Evolutionary conservation across 2,113 vertebrate genomes (phyloP).

Genomic region (Oncorhynchus mykiss): DNA sequence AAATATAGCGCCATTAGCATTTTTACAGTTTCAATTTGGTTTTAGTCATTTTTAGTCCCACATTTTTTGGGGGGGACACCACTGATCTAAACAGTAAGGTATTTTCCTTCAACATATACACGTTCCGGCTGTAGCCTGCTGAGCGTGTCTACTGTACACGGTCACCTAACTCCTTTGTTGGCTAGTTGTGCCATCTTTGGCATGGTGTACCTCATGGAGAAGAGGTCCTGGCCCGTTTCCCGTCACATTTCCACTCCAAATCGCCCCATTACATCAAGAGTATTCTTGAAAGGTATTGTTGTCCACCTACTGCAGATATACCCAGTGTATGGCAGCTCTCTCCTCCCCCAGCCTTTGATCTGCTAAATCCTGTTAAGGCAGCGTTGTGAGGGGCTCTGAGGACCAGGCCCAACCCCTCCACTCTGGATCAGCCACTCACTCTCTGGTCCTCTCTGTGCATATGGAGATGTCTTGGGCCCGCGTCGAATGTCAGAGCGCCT

Average conservation of each 20-base stretch:
- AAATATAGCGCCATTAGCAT: too few relatives aligned
- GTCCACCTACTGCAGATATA: neutral
- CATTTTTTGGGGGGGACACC: too few relatives aligned
- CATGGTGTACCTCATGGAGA: neutral
- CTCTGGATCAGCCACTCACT: neutral
- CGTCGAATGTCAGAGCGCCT: neutral
- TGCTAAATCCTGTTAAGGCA: conserved; percentile 9
- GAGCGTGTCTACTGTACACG: too few relatives aligned
- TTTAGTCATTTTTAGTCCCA: too few relatives aligned
- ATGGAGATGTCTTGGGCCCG: neutral
- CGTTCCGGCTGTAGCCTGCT: too few relatives aligned
- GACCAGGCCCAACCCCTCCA: neutral
- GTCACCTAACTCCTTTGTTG: neutral
- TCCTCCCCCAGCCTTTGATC: conserved; percentile 1
- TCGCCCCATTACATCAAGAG: neutral
- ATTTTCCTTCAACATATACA: too few relatives aligned
- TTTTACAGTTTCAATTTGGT: too few relatives aligned
- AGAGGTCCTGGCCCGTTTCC: neutral
- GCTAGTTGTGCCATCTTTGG: neutral
- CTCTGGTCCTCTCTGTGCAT: neutral
- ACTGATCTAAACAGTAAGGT: too few relatives aligned
- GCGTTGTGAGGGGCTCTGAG: neutral
- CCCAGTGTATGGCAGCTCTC: neutral
- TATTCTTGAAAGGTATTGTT: neutral
- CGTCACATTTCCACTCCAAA: neutral